Evolutionary conservation across 2,888 invertebrate species (phyloP), one percentile per base, ranked within the genome.

Genomic region (Cosmopolites sordidus): DNA sequence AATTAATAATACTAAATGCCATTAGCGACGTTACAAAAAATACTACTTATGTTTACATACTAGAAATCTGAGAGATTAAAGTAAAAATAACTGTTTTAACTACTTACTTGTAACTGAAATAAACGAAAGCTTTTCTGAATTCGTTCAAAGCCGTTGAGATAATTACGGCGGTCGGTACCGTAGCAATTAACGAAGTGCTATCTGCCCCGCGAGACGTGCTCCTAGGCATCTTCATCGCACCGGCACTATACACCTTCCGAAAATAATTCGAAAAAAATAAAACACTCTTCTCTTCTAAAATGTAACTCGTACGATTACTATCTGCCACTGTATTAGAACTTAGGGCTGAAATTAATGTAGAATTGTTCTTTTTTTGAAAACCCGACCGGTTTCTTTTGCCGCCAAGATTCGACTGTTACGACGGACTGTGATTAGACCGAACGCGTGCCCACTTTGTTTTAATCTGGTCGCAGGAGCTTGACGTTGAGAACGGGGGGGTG

Each of bases 81-180:
- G 22, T 8, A 22, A 22, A 22, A 22, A 22, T 22, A 22, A 22
- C 22, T 5, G 22, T 22, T 22, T 8, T 8, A 5, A 33, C 2
- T 41, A 66, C 73, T 74, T 73, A 79, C 79, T 77, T 75, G 70
- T 75, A 78, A 61, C 77, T 73, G 68, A 75, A 78, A 61, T 76
- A 74, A 56, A 75, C 68, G 55, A 78, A 67, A 14, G 76, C 75
- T 58, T 73, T 74, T 58, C 76, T 70, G 46, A 78, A 65, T 63
- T 77, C 75, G 45, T 73, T 72, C 59, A 79, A 67, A 29, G 78
- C 78, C 16, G 77, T 76, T 14, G 78, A 75, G 48, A 79, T 73
- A 58, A 78, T 75, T 49, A 77, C 74, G 27, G 76, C 73, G 33
- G 65, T 61, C 22, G 78, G 77, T 48, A 77, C 69, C 37, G 74